Evolutionary conservation across 2,797 vertebrate species (phyloP).

Genomic region (Acanthiza pusilla): DNA sequence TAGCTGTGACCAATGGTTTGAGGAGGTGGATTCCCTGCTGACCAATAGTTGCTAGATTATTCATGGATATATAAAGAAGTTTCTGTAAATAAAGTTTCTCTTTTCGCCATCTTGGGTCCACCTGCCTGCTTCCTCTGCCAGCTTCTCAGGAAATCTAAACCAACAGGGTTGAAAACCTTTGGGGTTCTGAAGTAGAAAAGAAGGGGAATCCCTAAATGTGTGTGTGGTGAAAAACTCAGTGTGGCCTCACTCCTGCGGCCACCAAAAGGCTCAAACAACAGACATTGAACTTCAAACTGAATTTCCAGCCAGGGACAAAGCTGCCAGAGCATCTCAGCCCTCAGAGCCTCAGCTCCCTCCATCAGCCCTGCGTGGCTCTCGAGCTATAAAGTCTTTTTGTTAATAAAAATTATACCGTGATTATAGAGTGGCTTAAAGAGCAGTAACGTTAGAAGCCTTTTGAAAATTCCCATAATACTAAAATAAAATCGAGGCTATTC

Average conservation of each 20-base stretch:
- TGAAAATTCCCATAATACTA: constrained; percentile 64
- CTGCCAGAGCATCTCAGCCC: constrained; percentile 48
- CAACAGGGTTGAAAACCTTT: neutral
- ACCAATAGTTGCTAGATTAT: too few species aligned
- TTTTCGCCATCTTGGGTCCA: too few species aligned
- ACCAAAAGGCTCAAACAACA: constrained; percentile 14
- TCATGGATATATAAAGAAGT: too few species aligned
- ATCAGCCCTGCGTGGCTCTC: constrained; percentile 48
- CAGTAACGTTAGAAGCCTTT: constrained; percentile 62
- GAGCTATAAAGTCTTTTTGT: constrained; percentile 44
- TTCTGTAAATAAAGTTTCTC: too few species aligned
- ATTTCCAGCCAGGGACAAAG: neutral
- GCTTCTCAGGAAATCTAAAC: too few species aligned
- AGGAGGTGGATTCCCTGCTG: too few species aligned
- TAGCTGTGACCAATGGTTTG: too few species aligned
- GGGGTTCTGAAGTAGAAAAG: neutral
- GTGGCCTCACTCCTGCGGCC: neutral
- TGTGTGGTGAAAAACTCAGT: constrained; percentile 13
- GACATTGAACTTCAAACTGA: constrained; percentile 7
- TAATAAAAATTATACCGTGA: constrained; percentile 72
- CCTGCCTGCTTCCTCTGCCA: too few species aligned
- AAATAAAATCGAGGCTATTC: constrained; percentile 50
- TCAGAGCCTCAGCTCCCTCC: constrained; percentile 56
- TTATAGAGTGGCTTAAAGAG: constrained; percentile 61
- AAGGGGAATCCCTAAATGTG: neutral